phyloP scores from a whole-genome alignment of 2,888 invertebrate genomes.

The Nomada ferruginata region DNA sequence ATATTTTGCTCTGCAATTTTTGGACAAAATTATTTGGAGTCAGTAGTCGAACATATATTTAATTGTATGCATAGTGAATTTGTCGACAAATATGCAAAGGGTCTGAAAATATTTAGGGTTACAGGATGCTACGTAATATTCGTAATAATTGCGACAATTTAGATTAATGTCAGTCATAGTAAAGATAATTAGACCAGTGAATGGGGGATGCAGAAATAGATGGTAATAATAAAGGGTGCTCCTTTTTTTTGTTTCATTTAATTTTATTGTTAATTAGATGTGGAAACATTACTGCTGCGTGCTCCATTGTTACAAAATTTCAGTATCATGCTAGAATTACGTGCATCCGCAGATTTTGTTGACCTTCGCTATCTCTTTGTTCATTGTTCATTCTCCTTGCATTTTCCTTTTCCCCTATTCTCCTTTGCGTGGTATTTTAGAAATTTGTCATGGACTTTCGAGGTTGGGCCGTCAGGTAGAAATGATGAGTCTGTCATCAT shows the following conservation, averaged over 20 bases:
- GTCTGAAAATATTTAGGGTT: background rate
- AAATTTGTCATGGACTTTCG: conserved; percentile 5
- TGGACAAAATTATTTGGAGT: too few species aligned
- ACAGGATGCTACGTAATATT: background rate
- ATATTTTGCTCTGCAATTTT: too few species aligned
- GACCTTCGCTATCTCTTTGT: background rate
- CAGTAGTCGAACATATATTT: background rate
- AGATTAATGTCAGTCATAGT: background rate
- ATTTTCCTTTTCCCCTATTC: background rate
- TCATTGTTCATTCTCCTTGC: conserved; percentile 14
- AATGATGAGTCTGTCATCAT: background rate
- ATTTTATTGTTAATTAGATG: conserved; percentile 10
- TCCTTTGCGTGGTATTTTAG: background rate
- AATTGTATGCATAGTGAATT: background rate
- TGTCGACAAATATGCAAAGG: background rate
- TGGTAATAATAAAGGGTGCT: background rate
- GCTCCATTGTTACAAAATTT: conserved; percentile 21
- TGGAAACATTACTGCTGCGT: background rate
- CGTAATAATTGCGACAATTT: background rate
- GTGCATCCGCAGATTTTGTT: background rate
- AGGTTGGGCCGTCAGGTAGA: background rate
- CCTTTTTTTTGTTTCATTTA: background rate
- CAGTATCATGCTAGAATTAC: conserved; percentile 1
- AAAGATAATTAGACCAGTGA: conserved; percentile 8
- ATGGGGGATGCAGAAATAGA: conserved; percentile 13